A percentile compares a stretch with the other conserved stretches of the same genome.
These are phyloP conservation scores for Crotalus horridus DNA, from an alignment of 2,113 vertebrate species.

Conservation along the genomic window DNA sequence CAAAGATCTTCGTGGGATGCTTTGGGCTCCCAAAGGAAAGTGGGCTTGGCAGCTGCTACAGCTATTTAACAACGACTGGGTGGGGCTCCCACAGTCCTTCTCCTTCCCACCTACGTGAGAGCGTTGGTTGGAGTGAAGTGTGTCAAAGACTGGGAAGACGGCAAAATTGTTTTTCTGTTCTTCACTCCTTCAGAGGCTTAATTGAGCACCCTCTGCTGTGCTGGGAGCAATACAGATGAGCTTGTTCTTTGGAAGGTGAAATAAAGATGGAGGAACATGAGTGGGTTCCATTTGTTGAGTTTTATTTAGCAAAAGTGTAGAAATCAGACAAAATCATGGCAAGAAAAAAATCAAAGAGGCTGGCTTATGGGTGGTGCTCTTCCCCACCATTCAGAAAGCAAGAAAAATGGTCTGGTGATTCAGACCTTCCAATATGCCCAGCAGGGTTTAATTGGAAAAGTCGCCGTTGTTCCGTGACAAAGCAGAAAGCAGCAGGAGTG, in stretches of 20 bases:
- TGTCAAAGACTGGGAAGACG: neutral
- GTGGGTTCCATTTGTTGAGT: neutral
- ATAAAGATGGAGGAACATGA: neutral
- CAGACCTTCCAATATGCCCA: neutral
- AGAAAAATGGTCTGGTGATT: neutral
- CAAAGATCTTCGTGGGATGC: neutral
- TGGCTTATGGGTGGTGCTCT: neutral
- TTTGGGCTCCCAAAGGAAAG: neutral
- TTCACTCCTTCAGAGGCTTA: neutral
- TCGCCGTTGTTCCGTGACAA: fast-evolving
- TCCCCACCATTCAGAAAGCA: neutral
- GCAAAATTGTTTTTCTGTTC: neutral
- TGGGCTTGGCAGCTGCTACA: neutral
- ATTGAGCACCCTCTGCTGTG: neutral
- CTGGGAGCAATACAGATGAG: neutral
- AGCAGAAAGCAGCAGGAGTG: neutral
- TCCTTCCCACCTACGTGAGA: neutral
- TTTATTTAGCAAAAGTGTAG: neutral
- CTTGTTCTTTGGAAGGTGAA: neutral
- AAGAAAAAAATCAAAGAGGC: neutral
- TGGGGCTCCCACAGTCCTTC: neutral
- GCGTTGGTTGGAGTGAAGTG: neutral
- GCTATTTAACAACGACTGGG: neutral
- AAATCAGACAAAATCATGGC: neutral
- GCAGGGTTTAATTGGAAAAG: too few relatives aligned